Evolutionary conservation across 2,888 invertebrate species (phyloP).

Genomic region (Phyllotreta striolata): DNA sequence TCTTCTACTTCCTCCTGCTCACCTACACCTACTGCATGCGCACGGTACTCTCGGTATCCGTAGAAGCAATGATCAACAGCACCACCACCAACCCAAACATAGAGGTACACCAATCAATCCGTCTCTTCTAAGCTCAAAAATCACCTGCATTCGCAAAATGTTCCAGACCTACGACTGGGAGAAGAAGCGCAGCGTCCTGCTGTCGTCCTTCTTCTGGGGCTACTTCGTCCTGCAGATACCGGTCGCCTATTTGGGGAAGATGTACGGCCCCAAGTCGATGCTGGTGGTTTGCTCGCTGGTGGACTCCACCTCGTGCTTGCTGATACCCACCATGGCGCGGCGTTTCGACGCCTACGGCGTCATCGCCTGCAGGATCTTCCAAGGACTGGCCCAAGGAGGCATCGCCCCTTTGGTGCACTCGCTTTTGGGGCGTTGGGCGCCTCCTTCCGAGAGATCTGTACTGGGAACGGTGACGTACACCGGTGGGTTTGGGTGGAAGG

Average conservation of each 20-base stretch:
- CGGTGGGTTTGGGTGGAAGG: slow-evolving; percentile 53
- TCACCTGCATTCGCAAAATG: neutral
- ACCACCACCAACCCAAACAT: slow-evolving; percentile 57
- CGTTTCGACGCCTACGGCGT: slow-evolving; percentile 70
- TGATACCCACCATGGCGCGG: slow-evolving; percentile 73
- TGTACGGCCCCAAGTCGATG: slow-evolving; percentile 77
- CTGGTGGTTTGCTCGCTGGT: slow-evolving; percentile 66
- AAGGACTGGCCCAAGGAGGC: slow-evolving; percentile 79
- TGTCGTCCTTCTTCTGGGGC: slow-evolving; percentile 84
- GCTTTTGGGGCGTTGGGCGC: slow-evolving; percentile 79
- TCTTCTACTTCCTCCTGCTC: slow-evolving; percentile 68
- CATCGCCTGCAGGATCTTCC: slow-evolving; percentile 71
- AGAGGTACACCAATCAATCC: slow-evolving; percentile 53
- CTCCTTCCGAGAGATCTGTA: slow-evolving; percentile 73
- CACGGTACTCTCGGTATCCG: slow-evolving; percentile 72
- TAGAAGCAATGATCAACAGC: slow-evolving; percentile 75
- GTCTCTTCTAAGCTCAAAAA: neutral
- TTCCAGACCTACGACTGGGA: slow-evolving; percentile 66
- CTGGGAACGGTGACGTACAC: slow-evolving; percentile 74
- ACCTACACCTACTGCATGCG: slow-evolving; percentile 70
- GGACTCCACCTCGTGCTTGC: slow-evolving; percentile 71
- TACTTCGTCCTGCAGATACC: slow-evolving; percentile 78
- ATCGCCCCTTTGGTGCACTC: slow-evolving; percentile 77
- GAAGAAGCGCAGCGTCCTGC: slow-evolving; percentile 63
- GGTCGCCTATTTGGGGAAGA: slow-evolving; percentile 74